Conservation (phyloP, 1,140 invertebrate genomes). For the Aleiodes sp. region DNA sequence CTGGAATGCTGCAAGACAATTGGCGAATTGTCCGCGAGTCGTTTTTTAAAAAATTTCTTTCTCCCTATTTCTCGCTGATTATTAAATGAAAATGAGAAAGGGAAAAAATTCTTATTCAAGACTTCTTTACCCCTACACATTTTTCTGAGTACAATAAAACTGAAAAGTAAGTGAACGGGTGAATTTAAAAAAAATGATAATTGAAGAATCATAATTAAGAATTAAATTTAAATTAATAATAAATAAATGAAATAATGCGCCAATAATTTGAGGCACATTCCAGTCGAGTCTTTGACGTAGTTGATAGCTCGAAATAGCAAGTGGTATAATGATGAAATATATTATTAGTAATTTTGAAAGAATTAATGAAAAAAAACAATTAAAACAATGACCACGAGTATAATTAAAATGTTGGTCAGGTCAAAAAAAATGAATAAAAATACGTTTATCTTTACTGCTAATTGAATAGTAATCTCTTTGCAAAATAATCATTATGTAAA, state of each 20-base stretch:
- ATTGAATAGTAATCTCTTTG: conserved; percentile 63
- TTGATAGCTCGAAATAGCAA: conserved; percentile 54
- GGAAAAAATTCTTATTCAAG: no score
- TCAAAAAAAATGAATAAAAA: not conserved
- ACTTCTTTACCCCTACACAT: conserved; percentile 24
- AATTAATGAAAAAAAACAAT: conserved; percentile 23
- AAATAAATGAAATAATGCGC: conserved; percentile 26
- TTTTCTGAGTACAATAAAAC: conserved; percentile 10
- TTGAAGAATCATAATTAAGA: conserved; percentile 27
- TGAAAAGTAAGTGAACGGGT: not conserved
- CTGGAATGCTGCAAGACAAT: conserved; percentile 2
- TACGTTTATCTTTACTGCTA: conserved; percentile 56
- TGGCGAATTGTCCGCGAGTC: not conserved
- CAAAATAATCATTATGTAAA: conserved; percentile 61
- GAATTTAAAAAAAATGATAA: not conserved
- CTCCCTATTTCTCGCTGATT: not conserved
- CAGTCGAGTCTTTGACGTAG: conserved; percentile 57
- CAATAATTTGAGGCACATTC: conserved; percentile 51
- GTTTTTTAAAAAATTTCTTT: no score
- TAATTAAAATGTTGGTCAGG: conserved; percentile 33
- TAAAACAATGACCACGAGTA: conserved; percentile 40
- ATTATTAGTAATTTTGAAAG: conserved; percentile 47
- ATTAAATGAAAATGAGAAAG: not conserved
- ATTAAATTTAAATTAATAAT: conserved; percentile 24
- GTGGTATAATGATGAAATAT: conserved; percentile 53